Conservation (phyloP, 2,797 vertebrate genomes). For the Nothura maculosa region DNA sequence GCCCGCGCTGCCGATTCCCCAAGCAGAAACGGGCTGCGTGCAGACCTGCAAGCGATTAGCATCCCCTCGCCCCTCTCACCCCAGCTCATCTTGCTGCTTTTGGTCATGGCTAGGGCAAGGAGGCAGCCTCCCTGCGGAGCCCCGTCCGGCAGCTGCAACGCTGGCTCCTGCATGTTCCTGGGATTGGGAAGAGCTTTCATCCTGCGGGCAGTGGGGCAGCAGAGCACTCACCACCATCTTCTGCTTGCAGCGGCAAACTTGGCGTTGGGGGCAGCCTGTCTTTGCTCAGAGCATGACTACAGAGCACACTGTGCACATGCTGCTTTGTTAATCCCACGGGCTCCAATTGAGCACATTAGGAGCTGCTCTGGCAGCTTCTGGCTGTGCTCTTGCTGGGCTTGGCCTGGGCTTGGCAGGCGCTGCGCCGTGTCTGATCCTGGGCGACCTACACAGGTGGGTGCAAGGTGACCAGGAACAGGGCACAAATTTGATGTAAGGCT, state of each 20-base stretch:
- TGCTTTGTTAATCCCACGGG: not conserved
- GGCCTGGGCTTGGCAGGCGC: not conserved
- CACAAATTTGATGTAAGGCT: not conserved
- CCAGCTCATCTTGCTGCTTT: not conserved
- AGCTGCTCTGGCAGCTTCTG: not conserved
- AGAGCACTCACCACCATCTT: not conserved
- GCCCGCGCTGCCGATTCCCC: not conserved
- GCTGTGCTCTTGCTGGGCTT: not conserved
- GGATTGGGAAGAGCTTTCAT: not conserved
- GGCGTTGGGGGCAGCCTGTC: fast-evolving
- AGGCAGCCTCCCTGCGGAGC: too few relatives aligned
- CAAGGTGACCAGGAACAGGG: not conserved
- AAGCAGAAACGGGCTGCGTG: not conserved
- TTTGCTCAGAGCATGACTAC: not conserved
- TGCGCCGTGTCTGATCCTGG: not conserved
- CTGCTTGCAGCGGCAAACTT: not conserved
- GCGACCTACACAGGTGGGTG: fast-evolving
- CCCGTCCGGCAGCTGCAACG: not conserved
- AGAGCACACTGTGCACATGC: not conserved
- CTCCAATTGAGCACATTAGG: not conserved
- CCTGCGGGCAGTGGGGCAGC: not conserved
- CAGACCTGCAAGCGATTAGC: not conserved
- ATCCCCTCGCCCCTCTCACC: not conserved
- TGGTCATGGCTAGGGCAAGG: not conserved
- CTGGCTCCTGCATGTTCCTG: not conserved